Conservation (phyloP, 2,888 invertebrate species). For the Gymnoscelis rufifasciata region DNA sequence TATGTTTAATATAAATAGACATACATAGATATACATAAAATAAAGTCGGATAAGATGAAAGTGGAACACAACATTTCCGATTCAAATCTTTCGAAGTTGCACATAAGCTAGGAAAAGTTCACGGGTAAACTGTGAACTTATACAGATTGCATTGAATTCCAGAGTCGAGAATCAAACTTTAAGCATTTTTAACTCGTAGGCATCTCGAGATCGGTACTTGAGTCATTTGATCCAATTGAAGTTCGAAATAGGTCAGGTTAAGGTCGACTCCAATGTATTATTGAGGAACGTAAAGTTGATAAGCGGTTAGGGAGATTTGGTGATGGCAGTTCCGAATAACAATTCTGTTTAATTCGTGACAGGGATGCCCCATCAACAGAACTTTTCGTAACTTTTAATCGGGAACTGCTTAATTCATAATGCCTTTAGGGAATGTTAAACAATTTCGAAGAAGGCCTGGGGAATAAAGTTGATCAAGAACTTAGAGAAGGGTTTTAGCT, state of each 20-base stretch:
- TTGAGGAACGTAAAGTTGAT: slow-evolving; percentile 1
- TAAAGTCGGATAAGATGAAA: background rate
- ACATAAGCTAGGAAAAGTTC: background rate
- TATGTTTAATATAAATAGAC: too few species aligned
- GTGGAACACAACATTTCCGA: background rate
- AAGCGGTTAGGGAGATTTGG: background rate
- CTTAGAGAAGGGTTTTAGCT: background rate
- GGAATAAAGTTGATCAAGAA: background rate
- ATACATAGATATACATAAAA: too few species aligned
- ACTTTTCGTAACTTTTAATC: slow-evolving; percentile 10
- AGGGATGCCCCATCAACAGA: slow-evolving; percentile 11
- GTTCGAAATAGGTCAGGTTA: slow-evolving; percentile 13
- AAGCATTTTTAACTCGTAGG: slow-evolving; percentile 9
- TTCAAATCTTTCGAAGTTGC: background rate
- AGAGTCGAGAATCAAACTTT: slow-evolving; percentile 7
- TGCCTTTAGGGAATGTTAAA: background rate
- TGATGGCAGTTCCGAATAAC: slow-evolving; percentile 9
- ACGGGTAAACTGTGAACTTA: slow-evolving; percentile 1
- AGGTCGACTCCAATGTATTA: slow-evolving; percentile 10
- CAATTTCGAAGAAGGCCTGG: background rate
- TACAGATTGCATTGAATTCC: slow-evolving; percentile 11
- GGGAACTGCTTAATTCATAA: background rate
- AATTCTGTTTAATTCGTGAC: slow-evolving; percentile 5
- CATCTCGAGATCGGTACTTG: slow-evolving; percentile 1
- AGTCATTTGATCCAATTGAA: slow-evolving; percentile 14